Percentiles rank a stretch among this genome's conserved stretches.
Conservation (phyloP, 2,888 invertebrate genomes). For the Zygaena filipendulae region DNA sequence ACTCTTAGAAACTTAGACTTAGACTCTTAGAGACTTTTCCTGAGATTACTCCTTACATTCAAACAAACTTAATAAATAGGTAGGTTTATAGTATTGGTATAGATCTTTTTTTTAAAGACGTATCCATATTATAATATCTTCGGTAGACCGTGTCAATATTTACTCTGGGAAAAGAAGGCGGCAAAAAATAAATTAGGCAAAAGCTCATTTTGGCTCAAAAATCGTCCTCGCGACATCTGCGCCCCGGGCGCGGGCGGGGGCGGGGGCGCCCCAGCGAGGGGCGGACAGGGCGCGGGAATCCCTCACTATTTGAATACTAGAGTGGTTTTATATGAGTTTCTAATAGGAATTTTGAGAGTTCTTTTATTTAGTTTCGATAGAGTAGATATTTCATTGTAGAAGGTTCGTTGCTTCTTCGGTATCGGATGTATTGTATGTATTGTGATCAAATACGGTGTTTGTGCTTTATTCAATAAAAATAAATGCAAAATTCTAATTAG, state of each 20-base stretch:
- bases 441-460: background rate
- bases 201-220: slow-evolving; percentile 62
- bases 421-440: background rate
- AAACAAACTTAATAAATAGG: too few relatives aligned
- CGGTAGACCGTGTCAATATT: slow-evolving; percentile 64
- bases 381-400: too few relatives aligned
- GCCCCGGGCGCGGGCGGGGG: slow-evolving; percentile 30
- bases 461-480: background rate
- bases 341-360: background rate
- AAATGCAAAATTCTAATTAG: background rate
- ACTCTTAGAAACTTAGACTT: too few relatives aligned
- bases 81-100: too few relatives aligned
- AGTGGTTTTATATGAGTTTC: slow-evolving; percentile 21
- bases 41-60: too few relatives aligned
- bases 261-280: slow-evolving; percentile 21
- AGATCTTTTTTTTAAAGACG: too few relatives aligned
- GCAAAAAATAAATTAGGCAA: slow-evolving; percentile 69
- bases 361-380: too few relatives aligned
- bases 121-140: slow-evolving; percentile 35
- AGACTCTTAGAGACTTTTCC: too few relatives aligned
- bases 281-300: background rate
- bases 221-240: slow-evolving; percentile 55
- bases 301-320: slow-evolving; percentile 34
- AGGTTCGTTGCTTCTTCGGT: too few relatives aligned
- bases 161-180: slow-evolving; percentile 63